Percentiles rank a stretch among this genome's conserved stretches.
phyloP scores from a whole-genome alignment of 1,140 invertebrate species.

The honey bee (Apis mellifera) region Amel_HAv3.1 CM009941.2:13966501-13967000 shows the following conservation, averaged over 20 bases:
- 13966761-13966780: conserved; percentile 55
- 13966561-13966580: too few relatives aligned
- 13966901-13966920: neutral
- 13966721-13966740: conserved; percentile 36
- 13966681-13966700: neutral
- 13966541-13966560: neutral
- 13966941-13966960: neutral
- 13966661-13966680: neutral
- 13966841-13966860: neutral
- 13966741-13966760: conserved; percentile 34
- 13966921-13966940: neutral
- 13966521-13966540: neutral
- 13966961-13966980: neutral
- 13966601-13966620: neutral
- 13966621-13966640: neutral
- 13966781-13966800: conserved; percentile 28
- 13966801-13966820: conserved; percentile 40
- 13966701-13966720: conserved; percentile 43
- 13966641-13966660: neutral
- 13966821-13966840: neutral
- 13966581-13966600: neutral
- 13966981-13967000: neutral
- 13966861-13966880: conserved; percentile 9
- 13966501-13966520: too few relatives aligned
- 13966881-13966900: neutral